phyloP scores from a whole-genome alignment of 2,888 invertebrate species.

The Pterobdella sp. region DNA sequence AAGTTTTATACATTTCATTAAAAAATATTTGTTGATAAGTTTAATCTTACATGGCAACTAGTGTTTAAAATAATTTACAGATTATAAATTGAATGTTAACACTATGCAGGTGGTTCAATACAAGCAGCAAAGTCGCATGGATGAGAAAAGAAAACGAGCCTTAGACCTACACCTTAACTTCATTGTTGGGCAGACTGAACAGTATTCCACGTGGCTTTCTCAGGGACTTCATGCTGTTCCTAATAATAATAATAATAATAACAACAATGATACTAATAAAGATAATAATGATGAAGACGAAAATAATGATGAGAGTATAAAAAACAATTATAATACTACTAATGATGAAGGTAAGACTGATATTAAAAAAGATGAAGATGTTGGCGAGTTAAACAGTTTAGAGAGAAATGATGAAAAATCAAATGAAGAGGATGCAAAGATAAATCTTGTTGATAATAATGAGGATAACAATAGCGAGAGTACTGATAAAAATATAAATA shows the following conservation, averaged over 20 bases:
- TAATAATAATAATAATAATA: neutral
- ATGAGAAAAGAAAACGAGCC: conserved; percentile 86
- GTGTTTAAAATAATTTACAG: neutral
- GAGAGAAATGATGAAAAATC: neutral
- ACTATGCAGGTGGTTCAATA: conserved; percentile 71
- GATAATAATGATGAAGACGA: neutral
- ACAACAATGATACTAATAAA: neutral
- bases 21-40: neutral
- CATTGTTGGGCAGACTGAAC: conserved; percentile 95
- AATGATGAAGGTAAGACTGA: neutral
- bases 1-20: neutral
- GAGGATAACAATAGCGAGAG: neutral
- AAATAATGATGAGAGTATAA: neutral
- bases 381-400: neutral
- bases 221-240: conserved; percentile 43
- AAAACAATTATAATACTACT: neutral
- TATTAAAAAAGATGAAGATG: neutral
- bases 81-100: neutral
- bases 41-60: neutral
- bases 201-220: conserved; percentile 64
- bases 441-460: neutral
- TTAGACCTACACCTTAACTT: conserved; percentile 92
- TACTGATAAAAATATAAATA: neutral
- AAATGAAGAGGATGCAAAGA: neutral
- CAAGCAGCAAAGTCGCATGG: conserved; percentile 81